Conservation (phyloP, 2,888 invertebrate species). For the Hydrotaea diabolus region DNA sequence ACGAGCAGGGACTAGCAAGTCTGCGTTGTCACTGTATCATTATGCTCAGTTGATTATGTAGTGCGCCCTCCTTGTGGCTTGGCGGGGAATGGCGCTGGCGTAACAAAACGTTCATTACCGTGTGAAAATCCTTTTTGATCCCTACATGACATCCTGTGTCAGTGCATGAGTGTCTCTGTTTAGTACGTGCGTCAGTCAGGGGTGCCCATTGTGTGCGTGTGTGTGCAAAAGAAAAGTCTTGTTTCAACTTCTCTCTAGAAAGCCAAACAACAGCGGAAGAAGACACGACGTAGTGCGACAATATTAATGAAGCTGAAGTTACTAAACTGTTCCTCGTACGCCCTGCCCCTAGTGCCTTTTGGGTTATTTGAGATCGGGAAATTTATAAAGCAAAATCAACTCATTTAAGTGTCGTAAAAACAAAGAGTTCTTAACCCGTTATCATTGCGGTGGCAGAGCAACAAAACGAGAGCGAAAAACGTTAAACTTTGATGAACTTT, state of each 20-base stretch:
- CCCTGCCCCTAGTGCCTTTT: constrained; percentile 37
- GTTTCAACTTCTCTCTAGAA: constrained; percentile 33
- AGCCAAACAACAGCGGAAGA: constrained; percentile 6
- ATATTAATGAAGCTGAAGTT: constrained; percentile 53
- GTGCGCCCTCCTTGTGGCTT: not conserved
- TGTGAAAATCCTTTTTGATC: constrained; percentile 64
- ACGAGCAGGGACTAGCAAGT: constrained; percentile 9
- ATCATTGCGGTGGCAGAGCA: constrained; percentile 39
- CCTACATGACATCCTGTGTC: constrained; percentile 56
- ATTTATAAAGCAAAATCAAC: constrained; percentile 31
- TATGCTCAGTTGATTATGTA: constrained; percentile 51
- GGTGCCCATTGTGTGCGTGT: constrained; percentile 8
- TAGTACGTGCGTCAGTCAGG: not conserved
- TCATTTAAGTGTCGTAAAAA: constrained; percentile 66
- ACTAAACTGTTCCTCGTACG: constrained; percentile 3
- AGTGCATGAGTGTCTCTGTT: constrained; percentile 16
- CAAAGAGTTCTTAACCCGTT: constrained; percentile 30
- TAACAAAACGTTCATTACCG: constrained; percentile 41
- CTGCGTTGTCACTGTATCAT: constrained; percentile 34
- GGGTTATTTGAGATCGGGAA: constrained; percentile 20
- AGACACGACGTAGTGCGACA: constrained; percentile 21
- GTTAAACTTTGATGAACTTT: constrained; percentile 46
- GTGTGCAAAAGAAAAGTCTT: constrained; percentile 36
- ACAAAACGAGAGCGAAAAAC: constrained; percentile 6
- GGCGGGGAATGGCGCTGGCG: not conserved